phyloP scores from a whole-genome alignment of 2,113 vertebrate genomes.

The Ceyx melanurus region DNA sequence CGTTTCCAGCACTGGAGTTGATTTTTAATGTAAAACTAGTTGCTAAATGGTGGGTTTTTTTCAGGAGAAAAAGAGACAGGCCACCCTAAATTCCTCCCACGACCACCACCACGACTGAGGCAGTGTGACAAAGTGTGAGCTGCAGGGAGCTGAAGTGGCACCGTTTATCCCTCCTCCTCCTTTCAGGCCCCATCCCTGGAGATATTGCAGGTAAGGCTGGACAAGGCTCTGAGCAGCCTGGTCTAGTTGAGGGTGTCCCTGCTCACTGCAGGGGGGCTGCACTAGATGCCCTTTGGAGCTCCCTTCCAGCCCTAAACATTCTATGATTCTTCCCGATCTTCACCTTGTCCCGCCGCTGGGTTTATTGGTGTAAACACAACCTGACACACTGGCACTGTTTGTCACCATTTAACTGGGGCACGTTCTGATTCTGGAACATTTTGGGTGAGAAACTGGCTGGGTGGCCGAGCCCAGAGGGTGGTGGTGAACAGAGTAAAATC shows the following conservation, averaged over 20 bases:
- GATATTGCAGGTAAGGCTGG: too few relatives aligned
- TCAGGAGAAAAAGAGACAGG: neutral
- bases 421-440: neutral
- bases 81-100: neutral
- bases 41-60: neutral
- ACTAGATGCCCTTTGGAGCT: too few relatives aligned
- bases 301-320: too few relatives aligned
- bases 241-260: too few relatives aligned
- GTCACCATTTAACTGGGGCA: rapidly evolving
- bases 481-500: too few relatives aligned
- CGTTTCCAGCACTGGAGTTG: neutral
- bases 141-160: neutral
- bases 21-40: neutral
- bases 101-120: rapidly evolving
- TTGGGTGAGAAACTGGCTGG: too few relatives aligned
- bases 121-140: neutral
- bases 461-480: too few relatives aligned
- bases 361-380: neutral
- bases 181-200: too few relatives aligned
- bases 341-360: neutral
- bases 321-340: neutral
- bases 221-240: too few relatives aligned
- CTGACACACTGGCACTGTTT: neutral
- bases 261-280: too few relatives aligned
- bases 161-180: neutral